Conservation (phyloP, 2,113 vertebrate genomes). For the Syngnathoides biaculeatus region DNA sequence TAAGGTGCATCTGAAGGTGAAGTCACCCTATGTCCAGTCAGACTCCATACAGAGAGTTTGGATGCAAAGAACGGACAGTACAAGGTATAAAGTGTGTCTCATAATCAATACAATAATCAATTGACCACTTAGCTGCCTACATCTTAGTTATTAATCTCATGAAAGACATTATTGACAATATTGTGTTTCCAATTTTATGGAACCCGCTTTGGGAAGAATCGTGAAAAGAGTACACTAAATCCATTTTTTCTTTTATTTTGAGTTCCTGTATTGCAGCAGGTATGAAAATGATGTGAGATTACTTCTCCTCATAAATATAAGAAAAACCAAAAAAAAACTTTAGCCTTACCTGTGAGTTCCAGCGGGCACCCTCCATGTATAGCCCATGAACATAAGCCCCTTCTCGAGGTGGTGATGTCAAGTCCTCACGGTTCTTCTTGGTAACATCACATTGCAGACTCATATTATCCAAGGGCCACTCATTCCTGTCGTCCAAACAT, state of each 20-base stretch:
- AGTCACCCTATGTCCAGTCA: background rate
- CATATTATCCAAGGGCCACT: slow-evolving; percentile 93
- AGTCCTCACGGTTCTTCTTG: slow-evolving; percentile 86
- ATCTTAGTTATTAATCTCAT: background rate
- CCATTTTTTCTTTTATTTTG: background rate
- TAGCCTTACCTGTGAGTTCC: slow-evolving; percentile 84
- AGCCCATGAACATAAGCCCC: slow-evolving; percentile 86
- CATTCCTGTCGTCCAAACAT: slow-evolving; percentile 59
- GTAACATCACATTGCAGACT: slow-evolving; percentile 88
- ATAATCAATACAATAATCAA: background rate
- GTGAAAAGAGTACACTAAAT: background rate
- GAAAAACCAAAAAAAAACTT: background rate
- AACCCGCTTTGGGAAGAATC: background rate
- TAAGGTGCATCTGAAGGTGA: background rate
- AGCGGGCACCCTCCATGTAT: slow-evolving; percentile 91
- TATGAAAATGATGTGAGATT: background rate
- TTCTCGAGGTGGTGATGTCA: slow-evolving; percentile 81
- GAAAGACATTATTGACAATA: background rate
- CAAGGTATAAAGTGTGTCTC: background rate
- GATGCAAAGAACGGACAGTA: background rate
- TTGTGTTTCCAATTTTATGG: background rate
- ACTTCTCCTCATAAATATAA: background rate
- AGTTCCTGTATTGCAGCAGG: background rate
- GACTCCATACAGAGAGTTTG: background rate
- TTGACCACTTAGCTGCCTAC: background rate